phyloP scores from a whole-genome alignment of 2,888 invertebrate species.

The Noctua pronuba region DNA sequence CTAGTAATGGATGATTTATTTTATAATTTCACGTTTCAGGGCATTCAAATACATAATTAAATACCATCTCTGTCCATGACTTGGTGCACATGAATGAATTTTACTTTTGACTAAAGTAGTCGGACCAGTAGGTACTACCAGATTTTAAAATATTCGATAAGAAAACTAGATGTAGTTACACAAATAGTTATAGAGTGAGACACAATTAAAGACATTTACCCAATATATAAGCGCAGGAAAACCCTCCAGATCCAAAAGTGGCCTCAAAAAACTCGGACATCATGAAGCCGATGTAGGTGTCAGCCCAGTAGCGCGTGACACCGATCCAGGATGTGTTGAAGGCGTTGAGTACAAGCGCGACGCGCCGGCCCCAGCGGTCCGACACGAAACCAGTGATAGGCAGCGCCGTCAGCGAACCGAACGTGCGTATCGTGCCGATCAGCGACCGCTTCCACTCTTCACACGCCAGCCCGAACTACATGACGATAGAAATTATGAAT shows the following conservation, averaged over 20 bases:
- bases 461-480: slow-evolving; percentile 91
- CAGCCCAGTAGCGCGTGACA: slow-evolving; percentile 89
- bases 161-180: neutral
- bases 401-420: slow-evolving; percentile 92
- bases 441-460: slow-evolving; percentile 93
- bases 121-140: neutral
- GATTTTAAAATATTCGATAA: neutral
- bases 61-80: neutral
- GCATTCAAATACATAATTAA: neutral
- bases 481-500: slow-evolving; percentile 14
- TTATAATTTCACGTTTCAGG: neutral
- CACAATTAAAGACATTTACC: slow-evolving; percentile 81
- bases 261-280: slow-evolving; percentile 92
- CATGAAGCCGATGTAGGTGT: slow-evolving; percentile 92
- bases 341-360: slow-evolving; percentile 89
- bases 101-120: neutral
- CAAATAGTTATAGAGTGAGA: neutral
- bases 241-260: slow-evolving; percentile 92
- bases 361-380: slow-evolving; percentile 92
- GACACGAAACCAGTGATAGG: slow-evolving; percentile 93
- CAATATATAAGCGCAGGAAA: slow-evolving; percentile 93
- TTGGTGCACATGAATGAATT: neutral
- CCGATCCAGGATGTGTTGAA: slow-evolving; percentile 92
- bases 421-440: slow-evolving; percentile 92
- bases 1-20: neutral